These are phyloP conservation scores for Champsocephalus gunnari DNA, from an alignment of 2,797 vertebrate species.

Conservation along the genomic window DNA sequence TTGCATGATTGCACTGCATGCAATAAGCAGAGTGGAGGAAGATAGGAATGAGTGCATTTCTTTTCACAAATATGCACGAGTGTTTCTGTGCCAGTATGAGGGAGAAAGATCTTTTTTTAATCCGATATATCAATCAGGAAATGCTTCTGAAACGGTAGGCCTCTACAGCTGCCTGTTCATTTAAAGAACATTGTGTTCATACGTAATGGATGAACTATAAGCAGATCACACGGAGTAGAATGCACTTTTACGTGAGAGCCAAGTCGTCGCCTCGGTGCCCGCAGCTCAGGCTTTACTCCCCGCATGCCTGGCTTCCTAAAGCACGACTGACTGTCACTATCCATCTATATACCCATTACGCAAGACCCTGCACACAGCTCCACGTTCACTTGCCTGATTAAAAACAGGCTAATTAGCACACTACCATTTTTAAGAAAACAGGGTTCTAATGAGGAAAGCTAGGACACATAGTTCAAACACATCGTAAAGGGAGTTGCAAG, in stretches of 20 bases:
- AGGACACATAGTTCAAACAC: conserved; percentile 45
- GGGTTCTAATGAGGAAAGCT: conserved; percentile 32
- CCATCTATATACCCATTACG: conserved; percentile 74
- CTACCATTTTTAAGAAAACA: conserved; percentile 50
- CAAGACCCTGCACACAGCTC: conserved; percentile 47
- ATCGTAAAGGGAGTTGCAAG: conserved; percentile 8
- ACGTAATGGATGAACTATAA: conserved; percentile 19
- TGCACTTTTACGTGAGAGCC: conserved; percentile 58
- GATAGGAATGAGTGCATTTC: conserved; percentile 23
- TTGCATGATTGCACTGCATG: conserved; percentile 31
- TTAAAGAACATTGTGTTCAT: conserved; percentile 22
- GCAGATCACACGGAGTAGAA: conserved; percentile 39
- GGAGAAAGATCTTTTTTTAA: background rate
- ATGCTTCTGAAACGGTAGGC: background rate
- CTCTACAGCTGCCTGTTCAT: conserved; percentile 12
- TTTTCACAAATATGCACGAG: conserved; percentile 30
- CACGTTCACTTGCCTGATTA: conserved; percentile 63
- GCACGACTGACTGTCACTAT: conserved; percentile 76
- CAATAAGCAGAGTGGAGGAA: conserved; percentile 12
- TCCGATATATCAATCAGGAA: conserved; percentile 11
- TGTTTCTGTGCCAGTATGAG: conserved; percentile 3
- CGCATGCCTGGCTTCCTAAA: conserved; percentile 64
- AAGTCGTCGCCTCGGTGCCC: conserved; percentile 61
- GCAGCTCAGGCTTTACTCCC: conserved; percentile 59
- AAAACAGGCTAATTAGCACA: conserved; percentile 65